phyloP scores from a whole-genome alignment of 2,113 vertebrate species.

The Raphicerus campestris region DNA sequence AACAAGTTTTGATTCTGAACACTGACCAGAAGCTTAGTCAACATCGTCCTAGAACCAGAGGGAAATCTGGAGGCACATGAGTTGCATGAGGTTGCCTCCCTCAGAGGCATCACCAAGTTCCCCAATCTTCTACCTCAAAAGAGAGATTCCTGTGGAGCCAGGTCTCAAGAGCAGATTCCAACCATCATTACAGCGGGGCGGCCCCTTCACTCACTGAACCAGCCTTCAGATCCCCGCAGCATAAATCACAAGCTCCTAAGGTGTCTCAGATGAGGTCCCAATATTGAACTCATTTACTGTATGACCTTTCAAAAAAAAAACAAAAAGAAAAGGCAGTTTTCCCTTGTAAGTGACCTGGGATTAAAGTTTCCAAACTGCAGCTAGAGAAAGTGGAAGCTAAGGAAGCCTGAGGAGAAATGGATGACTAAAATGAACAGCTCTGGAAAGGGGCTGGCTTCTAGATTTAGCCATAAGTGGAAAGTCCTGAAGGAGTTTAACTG shows the following conservation, averaged over 20 bases:
- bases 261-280: not conserved
- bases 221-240: not conserved
- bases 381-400: not conserved
- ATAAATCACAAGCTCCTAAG: not conserved
- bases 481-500: not conserved
- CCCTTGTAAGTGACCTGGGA: not conserved
- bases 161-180: not conserved
- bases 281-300: not conserved
- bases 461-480: not conserved
- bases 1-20: not conserved
- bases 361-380: slow-evolving; percentile 32
- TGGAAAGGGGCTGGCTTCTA: not conserved
- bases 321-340: not conserved
- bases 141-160: not conserved
- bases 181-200: not conserved
- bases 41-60: fast-evolving
- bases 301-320: slow-evolving; percentile 10
- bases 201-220: not conserved
- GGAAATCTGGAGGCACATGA: not conserved
- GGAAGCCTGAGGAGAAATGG: not conserved
- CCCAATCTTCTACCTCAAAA: no score
- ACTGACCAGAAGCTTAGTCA: not conserved
- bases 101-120: not conserved
- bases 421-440: not conserved
- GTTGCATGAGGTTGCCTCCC: fast-evolving